Evolutionary conservation across 2,113 vertebrate species (phyloP).

Genomic region (Perccottus glenii): DNA sequence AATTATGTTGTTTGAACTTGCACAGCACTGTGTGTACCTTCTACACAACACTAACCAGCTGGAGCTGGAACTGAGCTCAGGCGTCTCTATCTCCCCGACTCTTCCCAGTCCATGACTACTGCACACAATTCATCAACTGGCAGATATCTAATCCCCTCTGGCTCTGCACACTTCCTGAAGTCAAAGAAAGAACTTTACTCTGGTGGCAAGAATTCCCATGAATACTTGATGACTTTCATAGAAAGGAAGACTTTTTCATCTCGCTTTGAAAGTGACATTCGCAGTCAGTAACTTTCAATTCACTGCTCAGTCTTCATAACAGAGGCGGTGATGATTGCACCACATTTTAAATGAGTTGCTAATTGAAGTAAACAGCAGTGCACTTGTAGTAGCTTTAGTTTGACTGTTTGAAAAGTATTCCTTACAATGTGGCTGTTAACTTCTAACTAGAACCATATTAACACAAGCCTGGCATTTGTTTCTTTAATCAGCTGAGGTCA

Average conservation of each 20-base stretch:
- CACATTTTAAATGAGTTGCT: constrained; percentile 69
- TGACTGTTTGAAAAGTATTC: constrained; percentile 35
- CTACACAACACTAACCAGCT: constrained; percentile 80
- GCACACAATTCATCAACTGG: constrained; percentile 79
- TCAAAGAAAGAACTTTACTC: constrained; percentile 77
- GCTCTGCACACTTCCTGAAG: constrained; percentile 73
- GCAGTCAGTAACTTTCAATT: constrained; percentile 50
- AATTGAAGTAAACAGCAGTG: constrained; percentile 70
- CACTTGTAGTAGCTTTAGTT: constrained; percentile 53
- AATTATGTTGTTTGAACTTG: constrained; percentile 86
- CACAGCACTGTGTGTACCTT: constrained; percentile 77
- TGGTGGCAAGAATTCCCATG: constrained; percentile 78
- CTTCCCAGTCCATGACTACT: constrained; percentile 75
- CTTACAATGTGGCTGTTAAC: constrained; percentile 29
- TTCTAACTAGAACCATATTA: constrained; percentile 57
- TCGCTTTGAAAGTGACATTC: constrained; percentile 73
- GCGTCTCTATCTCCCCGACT: constrained; percentile 74
- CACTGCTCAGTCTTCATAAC: constrained; percentile 27
- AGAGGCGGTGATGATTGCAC: constrained; percentile 56
- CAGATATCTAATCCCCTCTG: constrained; percentile 73
- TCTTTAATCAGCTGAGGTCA: constrained; percentile 61
- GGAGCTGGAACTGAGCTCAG: constrained; percentile 76
- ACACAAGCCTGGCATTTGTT: constrained; percentile 51
- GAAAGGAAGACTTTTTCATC: constrained; percentile 56
- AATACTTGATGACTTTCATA: constrained; percentile 75